Percentiles rank a stretch among this genome's conserved stretches.
phyloP scores from a whole-genome alignment of 2,797 vertebrate genomes.

The Cynopterus sphinx region DNA sequence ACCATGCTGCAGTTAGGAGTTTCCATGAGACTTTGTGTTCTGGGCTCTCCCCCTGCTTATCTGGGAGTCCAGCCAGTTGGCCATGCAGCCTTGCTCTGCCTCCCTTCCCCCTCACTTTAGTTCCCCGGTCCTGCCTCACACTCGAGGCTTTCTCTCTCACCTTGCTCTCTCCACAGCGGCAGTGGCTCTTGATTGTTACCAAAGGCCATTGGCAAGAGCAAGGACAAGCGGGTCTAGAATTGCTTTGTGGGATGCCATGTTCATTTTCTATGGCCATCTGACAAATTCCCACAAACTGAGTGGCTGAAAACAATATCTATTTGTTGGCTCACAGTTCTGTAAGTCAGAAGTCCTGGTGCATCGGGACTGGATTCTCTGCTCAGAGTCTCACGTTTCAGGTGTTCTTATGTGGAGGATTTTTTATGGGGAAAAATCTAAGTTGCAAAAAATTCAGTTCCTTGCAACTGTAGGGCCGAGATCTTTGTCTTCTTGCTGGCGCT shows the following conservation, averaged over 20 bases:
- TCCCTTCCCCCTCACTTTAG: background rate
- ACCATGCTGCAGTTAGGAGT: background rate
- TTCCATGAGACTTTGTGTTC: background rate
- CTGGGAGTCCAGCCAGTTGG: background rate
- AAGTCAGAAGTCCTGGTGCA: background rate
- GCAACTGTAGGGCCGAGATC: background rate
- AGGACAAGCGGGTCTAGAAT: too few relatives aligned
- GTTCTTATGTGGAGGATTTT: background rate
- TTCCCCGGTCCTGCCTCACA: background rate
- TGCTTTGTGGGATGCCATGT: background rate
- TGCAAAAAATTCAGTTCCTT: background rate
- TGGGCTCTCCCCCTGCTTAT: background rate
- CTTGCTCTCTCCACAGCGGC: background rate
- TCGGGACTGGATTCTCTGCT: background rate
- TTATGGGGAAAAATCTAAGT: too few relatives aligned
- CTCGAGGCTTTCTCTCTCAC: background rate
- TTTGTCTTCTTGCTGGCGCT: background rate
- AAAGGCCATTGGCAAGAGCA: background rate
- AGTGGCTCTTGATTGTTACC: background rate
- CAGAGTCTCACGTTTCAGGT: background rate
- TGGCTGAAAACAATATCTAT: background rate
- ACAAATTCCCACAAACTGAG: background rate
- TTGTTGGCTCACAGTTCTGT: background rate
- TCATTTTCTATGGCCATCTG: background rate
- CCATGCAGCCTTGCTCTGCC: rapidly evolving